A percentile compares a stretch with the other conserved stretches of the same genome.
phyloP scores from a whole-genome alignment of 1,140 invertebrate species.

The Lethocerus indicus region DNA sequence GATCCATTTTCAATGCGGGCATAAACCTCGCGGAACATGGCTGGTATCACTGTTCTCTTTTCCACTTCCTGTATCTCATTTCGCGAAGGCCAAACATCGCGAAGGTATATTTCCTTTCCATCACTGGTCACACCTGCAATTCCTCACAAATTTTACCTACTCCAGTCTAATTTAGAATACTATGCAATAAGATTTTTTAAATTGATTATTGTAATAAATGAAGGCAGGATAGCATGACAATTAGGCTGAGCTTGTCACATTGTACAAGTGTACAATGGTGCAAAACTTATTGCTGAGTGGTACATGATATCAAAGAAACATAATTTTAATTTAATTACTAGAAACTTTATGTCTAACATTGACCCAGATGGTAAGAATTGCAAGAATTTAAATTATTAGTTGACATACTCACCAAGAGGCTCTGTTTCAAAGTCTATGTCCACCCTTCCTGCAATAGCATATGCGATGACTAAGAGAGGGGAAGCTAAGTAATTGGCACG shows the following conservation, averaged over 20 bases:
- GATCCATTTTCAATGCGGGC: constrained; percentile 73
- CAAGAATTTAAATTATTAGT: not conserved
- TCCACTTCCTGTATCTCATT: constrained; percentile 81
- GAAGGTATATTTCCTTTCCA: constrained; percentile 61
- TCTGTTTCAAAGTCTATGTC: constrained; percentile 88
- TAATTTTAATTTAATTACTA: too few species aligned
- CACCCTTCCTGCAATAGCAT: constrained; percentile 85
- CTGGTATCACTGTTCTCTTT: constrained; percentile 76
- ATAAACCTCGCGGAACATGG: constrained; percentile 84
- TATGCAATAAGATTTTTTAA: too few species aligned
- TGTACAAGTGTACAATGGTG: too few species aligned
- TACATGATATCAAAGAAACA: too few species aligned
- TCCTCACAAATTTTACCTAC: too few species aligned
- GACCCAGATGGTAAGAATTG: too few species aligned
- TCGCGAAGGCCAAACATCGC: constrained; percentile 92
- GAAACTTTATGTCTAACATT: too few species aligned
- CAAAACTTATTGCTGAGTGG: too few species aligned
- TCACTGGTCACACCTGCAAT: constrained; percentile 39
- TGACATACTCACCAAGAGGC: constrained; percentile 49
- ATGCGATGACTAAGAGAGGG: constrained; percentile 89
- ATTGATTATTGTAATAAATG: too few species aligned
- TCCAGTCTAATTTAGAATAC: too few species aligned
- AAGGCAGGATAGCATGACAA: too few species aligned
- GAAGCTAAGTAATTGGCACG: constrained; percentile 93
- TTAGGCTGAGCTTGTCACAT: too few species aligned